Evolutionary conservation across 1,140 invertebrate species (phyloP), one percentile per base, ranked within the genome.

Genomic region (Frieseomelitta varia): DNA sequence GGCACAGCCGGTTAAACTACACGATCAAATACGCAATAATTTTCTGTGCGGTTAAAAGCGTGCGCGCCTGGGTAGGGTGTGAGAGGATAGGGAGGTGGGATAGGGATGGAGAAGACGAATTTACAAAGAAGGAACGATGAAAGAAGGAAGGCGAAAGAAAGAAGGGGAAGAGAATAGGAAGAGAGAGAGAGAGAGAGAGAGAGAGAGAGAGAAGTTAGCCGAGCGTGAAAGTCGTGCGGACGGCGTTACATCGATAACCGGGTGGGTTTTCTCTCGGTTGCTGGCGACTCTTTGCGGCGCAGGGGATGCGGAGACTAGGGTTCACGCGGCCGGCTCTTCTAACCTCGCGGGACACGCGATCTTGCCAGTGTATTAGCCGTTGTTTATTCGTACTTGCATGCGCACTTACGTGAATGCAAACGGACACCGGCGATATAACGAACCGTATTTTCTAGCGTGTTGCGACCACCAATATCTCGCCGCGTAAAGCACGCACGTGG

Each of bases 331-430:
- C 55, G 58, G 58, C 65, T 47, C 47, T 53, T 12, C 24, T 53
- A 34, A 63, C 21, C 67, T 74, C 87, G 84, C 87, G 88, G 90
- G 90, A 92, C 92, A 92, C 92, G 92, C 92, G 78, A 93, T 93
- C 92, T 92, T 89, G 80, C 78, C 72, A 56, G 75, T 87, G 88
- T 81, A 83, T 81, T 69, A 88, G 74, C 77, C 81, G 87, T 91
- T 90, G 90, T 91, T 91, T 90, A 88, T 90, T 87, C 85, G 81
- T 84, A 71, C 69, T 82, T 75, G 86, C 78, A 89, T 84, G 77
- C 82, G 78, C 78, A 81, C 63, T 78, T 79, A 83, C 61, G 68
- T 56, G 84, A 88, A 88, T 76, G 79, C 79, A 82, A 79, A 78
- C 76, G 79, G 75, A 85, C 80, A 65, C 69, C 68, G 27, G 56